These are phyloP conservation scores for Caenorhabditis latens DNA, from an alignment of 1,140 invertebrate species.

Conservation along the genomic window DNA sequence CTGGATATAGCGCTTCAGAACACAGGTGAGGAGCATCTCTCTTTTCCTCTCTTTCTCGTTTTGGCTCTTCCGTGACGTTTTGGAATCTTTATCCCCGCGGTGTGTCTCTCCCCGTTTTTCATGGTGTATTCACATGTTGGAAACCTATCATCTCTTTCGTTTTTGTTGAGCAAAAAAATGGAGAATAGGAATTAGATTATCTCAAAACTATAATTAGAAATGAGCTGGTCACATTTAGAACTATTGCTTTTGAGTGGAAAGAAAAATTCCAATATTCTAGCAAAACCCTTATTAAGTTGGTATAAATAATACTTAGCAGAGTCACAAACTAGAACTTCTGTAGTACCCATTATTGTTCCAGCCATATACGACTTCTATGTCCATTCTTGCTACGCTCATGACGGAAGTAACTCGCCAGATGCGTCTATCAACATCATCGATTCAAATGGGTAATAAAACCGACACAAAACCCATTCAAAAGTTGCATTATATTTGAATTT, in stretches of 20 bases:
- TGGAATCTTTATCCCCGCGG: background rate
- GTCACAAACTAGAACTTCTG: too few relatives aligned
- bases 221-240: background rate
- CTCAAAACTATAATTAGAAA: constrained; percentile 26
- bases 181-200: constrained; percentile 17
- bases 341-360: constrained; percentile 23
- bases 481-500: constrained; percentile 18
- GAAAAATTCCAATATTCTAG: too few relatives aligned
- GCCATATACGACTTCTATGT: constrained; percentile 68
- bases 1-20: constrained; percentile 64
- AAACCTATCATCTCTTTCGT: constrained; percentile 30
- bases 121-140: background rate
- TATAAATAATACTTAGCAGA: too few relatives aligned
- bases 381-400: constrained; percentile 66
- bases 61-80: background rate
- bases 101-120: background rate
- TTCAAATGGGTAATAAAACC: constrained; percentile 60
- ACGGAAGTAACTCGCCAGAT: constrained; percentile 65
- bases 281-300: too few relatives aligned
- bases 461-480: background rate
- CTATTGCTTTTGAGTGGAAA: too few relatives aligned
- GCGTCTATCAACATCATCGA: constrained; percentile 65
- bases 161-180: background rate
- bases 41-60: background rate
- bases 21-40: constrained; percentile 54